Conservation (phyloP, 2,113 vertebrate genomes). For the Dromas ardeola region DNA sequence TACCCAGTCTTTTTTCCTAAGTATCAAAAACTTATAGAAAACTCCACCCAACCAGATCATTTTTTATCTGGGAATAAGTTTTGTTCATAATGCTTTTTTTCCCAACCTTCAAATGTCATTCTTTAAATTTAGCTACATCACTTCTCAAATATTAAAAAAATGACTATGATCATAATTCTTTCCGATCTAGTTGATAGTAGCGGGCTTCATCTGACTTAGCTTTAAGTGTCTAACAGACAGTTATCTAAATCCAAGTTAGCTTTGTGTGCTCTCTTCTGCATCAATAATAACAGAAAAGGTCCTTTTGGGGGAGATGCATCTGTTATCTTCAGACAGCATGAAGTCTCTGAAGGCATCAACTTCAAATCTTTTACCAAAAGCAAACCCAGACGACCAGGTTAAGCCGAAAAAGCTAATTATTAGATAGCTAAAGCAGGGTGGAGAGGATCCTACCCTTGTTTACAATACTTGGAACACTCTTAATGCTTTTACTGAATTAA, state of each 20-base stretch:
- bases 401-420: neutral
- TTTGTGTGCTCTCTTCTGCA: neutral
- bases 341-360: neutral
- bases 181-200: neutral
- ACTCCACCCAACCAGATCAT: neutral
- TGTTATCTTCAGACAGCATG: neutral
- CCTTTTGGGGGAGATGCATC: neutral
- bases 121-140: neutral
- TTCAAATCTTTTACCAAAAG: neutral
- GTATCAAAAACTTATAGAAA: neutral
- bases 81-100: neutral
- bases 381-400: neutral
- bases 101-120: neutral
- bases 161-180: neutral
- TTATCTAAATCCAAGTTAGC: neutral
- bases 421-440: neutral
- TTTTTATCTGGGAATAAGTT: neutral
- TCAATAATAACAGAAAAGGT: neutral
- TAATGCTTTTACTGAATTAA: neutral
- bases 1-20: neutral
- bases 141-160: neutral
- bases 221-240: neutral
- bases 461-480: neutral
- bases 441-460: neutral
- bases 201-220: neutral